Base-by-base conservation (phyloP, 2,797 vertebrate genomes). In the Erethizon dorsatum region DNA sequence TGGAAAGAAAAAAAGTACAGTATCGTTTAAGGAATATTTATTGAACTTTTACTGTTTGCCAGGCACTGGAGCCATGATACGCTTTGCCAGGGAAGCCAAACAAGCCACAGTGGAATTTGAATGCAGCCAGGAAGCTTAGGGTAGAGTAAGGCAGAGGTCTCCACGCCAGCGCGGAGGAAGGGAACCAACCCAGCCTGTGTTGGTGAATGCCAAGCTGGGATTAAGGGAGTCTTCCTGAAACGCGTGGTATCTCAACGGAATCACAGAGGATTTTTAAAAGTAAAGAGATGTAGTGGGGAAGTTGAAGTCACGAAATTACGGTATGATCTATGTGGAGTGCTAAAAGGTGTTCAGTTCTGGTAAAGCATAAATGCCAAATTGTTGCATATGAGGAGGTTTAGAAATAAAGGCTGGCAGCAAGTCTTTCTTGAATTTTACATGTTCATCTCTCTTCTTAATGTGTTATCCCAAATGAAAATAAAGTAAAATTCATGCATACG, bases 401-500 rank as follows among this genome's bases (percentile, higher is more conserved):
- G 85, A 85, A 91, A 67, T 33, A 92, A 89, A 79, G 56, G 82
- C 71, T 61, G 24, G 82, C 59, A 92, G 54, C 67, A 52, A 56
- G 75, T 2, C 12, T 88, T 63, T 22, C 54, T 59, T 78, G 31
- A 91, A 86, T 22, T 50, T 84, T 65, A 85, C 33, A 57, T 50
- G 83, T 93, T 94, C 45, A 2, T 61, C 37, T 85, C 59, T 88
- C 24, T 52, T 95, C 2, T 85, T 65, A 95, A 22, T 31, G 41
- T 37, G 85, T 17, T 59, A 84, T 69, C n/a, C 20, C 37, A 82
- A 89, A 80, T 41, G 37, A 91, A 92, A 92, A 84, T 33, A 71
- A 88, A 97, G 28, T 79, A 84, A 95, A 90, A 95, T 88, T 86
- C 17, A 52, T 85, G 85, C 0, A 63, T 73, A 78, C 75, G 69